Evolutionary conservation across 2,888 invertebrate genomes (phyloP).

Genomic region (Melieria crassipennis): DNA sequence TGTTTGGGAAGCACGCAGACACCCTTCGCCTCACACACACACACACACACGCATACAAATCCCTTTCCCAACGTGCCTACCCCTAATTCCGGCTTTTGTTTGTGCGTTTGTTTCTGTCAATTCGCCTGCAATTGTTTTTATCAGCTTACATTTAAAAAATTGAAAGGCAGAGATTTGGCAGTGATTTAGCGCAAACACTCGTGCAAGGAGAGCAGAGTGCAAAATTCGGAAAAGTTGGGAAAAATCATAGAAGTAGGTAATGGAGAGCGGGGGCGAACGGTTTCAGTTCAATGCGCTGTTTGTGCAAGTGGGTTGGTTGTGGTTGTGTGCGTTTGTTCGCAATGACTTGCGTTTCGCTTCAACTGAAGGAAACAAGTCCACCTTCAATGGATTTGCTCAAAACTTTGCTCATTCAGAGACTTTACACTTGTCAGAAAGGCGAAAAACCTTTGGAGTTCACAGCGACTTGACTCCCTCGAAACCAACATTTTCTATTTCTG

Average conservation of each 20-base stretch:
- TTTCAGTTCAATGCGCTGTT: background rate
- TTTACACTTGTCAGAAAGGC: constrained; percentile 7
- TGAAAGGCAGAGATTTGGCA: constrained; percentile 53
- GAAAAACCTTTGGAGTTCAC: background rate
- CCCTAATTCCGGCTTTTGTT: background rate
- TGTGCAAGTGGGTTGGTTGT: background rate
- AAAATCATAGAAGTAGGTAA: background rate
- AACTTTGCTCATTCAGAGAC: constrained; percentile 21
- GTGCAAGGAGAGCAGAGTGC: background rate
- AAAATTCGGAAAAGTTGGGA: background rate
- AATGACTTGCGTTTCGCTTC: no score
- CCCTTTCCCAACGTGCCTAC: constrained; percentile 8
- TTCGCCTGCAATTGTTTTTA: constrained; percentile 60
- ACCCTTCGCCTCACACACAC: background rate
- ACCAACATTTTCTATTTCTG: no score
- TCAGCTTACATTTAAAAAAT: constrained; percentile 57
- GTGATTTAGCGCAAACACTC: constrained; percentile 52
- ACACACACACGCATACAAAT: constrained; percentile 10
- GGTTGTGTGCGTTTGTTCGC: background rate
- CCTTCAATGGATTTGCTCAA: constrained; percentile 22
- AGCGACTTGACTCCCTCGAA: no score
- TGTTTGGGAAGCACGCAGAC: background rate
- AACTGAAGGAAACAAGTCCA: background rate
- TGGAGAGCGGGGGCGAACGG: background rate
- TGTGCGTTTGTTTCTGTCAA: constrained; percentile 31